These are phyloP conservation scores for Mactra quadrangularis DNA, from an alignment of 1,140 invertebrate genomes.

Conservation along the genomic window DNA sequence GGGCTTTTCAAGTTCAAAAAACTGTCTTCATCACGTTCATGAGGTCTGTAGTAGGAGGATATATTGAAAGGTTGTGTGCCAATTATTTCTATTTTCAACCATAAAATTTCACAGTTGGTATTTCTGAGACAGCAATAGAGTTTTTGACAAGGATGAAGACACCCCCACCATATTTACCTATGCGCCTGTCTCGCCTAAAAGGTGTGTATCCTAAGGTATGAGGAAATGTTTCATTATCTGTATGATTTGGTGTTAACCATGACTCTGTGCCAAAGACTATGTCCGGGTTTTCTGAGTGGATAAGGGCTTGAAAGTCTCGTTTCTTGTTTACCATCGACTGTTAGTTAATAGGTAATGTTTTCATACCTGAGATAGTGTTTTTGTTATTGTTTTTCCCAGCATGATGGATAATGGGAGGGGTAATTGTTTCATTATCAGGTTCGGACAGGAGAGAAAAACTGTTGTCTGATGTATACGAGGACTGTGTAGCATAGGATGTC, in stretches of 20 bases:
- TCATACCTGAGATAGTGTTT: not conserved
- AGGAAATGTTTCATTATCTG: not conserved
- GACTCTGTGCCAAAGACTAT: too few relatives aligned
- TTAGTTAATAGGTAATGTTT: slow-evolving; percentile 5
- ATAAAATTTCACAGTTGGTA: not conserved
- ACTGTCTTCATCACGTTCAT: not conserved
- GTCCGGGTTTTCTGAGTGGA: not conserved
- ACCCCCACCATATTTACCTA: slow-evolving; percentile 1
- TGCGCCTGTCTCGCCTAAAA: not conserved
- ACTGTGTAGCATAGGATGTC: not conserved
- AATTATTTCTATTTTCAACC: too few relatives aligned
- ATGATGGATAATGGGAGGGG: not conserved
- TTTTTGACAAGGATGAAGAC: slow-evolving; percentile 15
- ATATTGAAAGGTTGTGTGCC: too few relatives aligned
- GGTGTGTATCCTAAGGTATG: not conserved
- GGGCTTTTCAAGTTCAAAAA: not conserved
- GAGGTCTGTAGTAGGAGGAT: too few relatives aligned
- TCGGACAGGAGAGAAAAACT: too few relatives aligned
- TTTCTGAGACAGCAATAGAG: slow-evolving; percentile 10
- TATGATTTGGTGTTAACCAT: slow-evolving; percentile 7
- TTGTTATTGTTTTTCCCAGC: not conserved
- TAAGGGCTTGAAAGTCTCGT: not conserved
- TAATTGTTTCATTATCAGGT: too few relatives aligned
- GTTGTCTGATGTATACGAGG: slow-evolving; percentile 3
- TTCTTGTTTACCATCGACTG: not conserved